phyloP scores from a whole-genome alignment of 2,113 vertebrate genomes.

The Xiphophorus maculatus region DNA sequence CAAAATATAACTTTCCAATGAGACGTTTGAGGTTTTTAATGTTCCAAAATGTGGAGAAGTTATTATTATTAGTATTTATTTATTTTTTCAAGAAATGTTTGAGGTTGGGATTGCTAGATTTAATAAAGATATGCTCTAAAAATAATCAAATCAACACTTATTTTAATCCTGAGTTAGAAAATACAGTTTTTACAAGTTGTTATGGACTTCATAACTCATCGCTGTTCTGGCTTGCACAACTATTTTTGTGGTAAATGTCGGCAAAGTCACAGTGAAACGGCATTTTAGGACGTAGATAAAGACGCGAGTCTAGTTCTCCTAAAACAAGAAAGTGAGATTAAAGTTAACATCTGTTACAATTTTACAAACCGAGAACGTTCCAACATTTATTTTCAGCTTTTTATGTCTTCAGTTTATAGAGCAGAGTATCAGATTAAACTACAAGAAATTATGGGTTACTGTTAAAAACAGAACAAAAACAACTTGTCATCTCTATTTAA shows the following conservation, averaged over 20 bases:
- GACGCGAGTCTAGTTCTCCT: not conserved
- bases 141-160: too few species aligned
- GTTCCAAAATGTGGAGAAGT: too few species aligned
- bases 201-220: too few species aligned
- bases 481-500: too few species aligned
- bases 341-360: not conserved
- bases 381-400: not conserved
- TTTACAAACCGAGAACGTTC: not conserved
- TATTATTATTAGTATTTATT: too few species aligned
- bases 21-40: too few species aligned
- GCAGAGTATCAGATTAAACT: not conserved
- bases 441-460: not conserved
- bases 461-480: not conserved
- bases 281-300: not conserved
- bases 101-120: too few species aligned
- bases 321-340: not conserved
- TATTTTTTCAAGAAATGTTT: too few species aligned
- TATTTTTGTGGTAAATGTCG: not conserved
- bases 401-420: not conserved
- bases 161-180: too few species aligned
- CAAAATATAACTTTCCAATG: too few species aligned
- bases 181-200: too few species aligned
- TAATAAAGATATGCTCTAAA: too few species aligned
- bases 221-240: not conserved
- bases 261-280: not conserved